phyloP scores from a whole-genome alignment of 1,140 invertebrate species.

The Leptonema lineaticorne region DNA sequence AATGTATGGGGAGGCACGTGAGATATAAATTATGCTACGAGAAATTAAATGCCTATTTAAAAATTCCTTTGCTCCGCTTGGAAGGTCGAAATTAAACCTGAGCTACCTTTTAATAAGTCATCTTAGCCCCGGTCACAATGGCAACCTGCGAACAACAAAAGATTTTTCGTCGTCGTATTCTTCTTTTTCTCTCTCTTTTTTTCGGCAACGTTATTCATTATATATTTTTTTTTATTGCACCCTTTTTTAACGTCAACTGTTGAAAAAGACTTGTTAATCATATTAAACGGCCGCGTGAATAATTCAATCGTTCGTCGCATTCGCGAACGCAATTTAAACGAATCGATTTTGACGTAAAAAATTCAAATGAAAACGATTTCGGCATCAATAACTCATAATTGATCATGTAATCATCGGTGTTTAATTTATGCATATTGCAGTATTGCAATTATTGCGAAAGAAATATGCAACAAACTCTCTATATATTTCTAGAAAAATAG shows the following conservation, averaged over 20 bases:
- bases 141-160: slow-evolving; percentile 23
- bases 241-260: neutral
- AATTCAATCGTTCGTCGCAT: too few relatives aligned
- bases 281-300: too few relatives aligned
- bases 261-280: too few relatives aligned
- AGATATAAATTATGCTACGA: slow-evolving; percentile 40
- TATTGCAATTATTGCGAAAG: too few relatives aligned
- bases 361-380: too few relatives aligned
- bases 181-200: neutral
- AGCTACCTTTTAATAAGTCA: slow-evolving; percentile 41
- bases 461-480: too few relatives aligned
- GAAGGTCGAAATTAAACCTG: slow-evolving; percentile 40
- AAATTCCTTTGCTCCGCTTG: slow-evolving; percentile 38
- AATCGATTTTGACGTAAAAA: too few relatives aligned
- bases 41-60: slow-evolving; percentile 42
- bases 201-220: neutral
- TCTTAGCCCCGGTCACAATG: slow-evolving; percentile 34
- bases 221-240: neutral
- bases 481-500: too few relatives aligned
- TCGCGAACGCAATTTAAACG: too few relatives aligned
- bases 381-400: too few relatives aligned
- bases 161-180: slow-evolving; percentile 23
- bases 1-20: slow-evolving; percentile 39
- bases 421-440: too few relatives aligned
- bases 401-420: too few relatives aligned